Conservation (phyloP, 2,888 invertebrate species). For the Gymnosoma rotundatum region DNA sequence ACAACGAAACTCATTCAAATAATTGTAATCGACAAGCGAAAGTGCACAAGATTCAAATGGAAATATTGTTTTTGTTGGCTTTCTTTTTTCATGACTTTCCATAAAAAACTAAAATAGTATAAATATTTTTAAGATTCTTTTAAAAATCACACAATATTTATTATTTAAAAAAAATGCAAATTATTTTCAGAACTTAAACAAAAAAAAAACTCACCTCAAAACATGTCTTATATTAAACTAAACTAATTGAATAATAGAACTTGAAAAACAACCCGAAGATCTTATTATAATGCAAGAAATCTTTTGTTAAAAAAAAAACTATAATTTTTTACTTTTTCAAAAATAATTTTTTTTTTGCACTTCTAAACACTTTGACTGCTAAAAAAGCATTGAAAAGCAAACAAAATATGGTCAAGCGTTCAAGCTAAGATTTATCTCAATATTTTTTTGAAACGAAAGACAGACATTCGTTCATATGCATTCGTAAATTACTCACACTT, state of each 20-base stretch:
- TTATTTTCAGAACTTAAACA: background rate
- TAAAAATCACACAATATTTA: too few relatives aligned
- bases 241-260: background rate
- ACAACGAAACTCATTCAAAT: background rate
- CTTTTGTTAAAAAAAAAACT: background rate
- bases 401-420: conserved; percentile 46
- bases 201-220: conserved; percentile 27
- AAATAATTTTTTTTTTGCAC: conserved; percentile 29
- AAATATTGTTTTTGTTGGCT: too few relatives aligned
- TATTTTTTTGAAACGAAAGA: conserved; percentile 7
- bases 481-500: background rate
- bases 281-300: background rate
- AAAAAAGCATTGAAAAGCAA: conserved; percentile 54
- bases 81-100: too few relatives aligned
- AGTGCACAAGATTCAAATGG: too few relatives aligned
- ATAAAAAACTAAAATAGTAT: too few relatives aligned
- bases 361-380: conserved; percentile 65
- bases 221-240: background rate
- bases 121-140: too few relatives aligned
- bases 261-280: background rate
- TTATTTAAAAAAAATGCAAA: background rate
- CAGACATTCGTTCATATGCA: background rate
- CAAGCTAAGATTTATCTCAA: conserved; percentile 63
- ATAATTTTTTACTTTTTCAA: background rate
- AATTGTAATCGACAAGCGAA: background rate